Percentiles rank a stretch among this genome's conserved stretches.
phyloP scores from a whole-genome alignment of 2,113 vertebrate species.

The Tautogolabrus adspersus region DNA sequence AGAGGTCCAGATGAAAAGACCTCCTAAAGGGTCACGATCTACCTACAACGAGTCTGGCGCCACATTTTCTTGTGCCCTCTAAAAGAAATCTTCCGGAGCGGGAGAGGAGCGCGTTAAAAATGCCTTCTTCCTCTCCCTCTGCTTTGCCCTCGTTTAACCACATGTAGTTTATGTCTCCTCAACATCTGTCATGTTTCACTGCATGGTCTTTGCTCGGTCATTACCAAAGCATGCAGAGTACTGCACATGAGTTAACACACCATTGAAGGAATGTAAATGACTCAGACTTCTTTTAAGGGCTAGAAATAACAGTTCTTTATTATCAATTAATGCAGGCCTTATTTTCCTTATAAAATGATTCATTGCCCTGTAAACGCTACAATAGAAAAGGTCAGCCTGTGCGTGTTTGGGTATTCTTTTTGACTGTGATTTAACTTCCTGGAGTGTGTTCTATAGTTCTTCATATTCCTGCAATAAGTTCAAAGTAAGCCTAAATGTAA shows the following conservation, averaged over 20 bases:
- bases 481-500: too few species aligned
- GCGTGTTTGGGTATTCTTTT: too few species aligned
- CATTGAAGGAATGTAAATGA: background rate
- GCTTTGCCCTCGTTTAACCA: background rate
- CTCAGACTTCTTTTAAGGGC: background rate
- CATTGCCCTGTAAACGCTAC: background rate
- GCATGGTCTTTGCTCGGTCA: conserved; percentile 41
- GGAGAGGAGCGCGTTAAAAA: background rate
- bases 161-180: conserved; percentile 1
- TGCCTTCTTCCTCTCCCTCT: background rate
- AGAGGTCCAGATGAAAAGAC: conserved; percentile 55
- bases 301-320: background rate
- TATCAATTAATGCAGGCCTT: background rate
- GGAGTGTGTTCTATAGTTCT: too few species aligned
- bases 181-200: conserved; percentile 34
- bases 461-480: too few species aligned
- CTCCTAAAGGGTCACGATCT: conserved; percentile 26
- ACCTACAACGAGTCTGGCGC: conserved; percentile 45
- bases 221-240: background rate
- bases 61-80: conserved; percentile 22
- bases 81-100: conserved; percentile 5
- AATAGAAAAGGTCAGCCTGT: too few species aligned
- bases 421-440: too few species aligned
- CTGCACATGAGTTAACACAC: background rate
- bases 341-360: background rate